These are phyloP conservation scores for Falcaria lacertinaria DNA, from an alignment of 2,888 invertebrate species.

Conservation along the genomic window DNA sequence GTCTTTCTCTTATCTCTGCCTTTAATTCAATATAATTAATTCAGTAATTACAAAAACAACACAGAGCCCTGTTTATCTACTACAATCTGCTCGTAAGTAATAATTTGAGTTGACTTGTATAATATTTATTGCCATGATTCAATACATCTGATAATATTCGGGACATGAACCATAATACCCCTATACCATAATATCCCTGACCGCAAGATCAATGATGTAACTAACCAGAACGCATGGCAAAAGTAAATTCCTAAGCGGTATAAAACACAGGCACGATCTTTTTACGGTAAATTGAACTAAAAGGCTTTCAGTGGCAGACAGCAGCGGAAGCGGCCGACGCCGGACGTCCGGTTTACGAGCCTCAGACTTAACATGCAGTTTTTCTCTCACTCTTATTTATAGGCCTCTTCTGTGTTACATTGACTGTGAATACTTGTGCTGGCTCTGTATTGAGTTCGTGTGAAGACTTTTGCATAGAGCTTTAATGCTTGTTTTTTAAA, in stretches of 20 bases:
- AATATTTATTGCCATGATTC: no score
- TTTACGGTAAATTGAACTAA: slow-evolving; percentile 75
- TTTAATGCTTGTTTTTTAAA: background rate
- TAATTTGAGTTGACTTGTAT: no score
- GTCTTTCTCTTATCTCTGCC: no score
- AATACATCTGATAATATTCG: no score
- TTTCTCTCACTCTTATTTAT: slow-evolving; percentile 45
- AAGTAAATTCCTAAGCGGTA: slow-evolving; percentile 50
- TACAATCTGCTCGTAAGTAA: no score
- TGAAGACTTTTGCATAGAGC: background rate
- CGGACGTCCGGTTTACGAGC: slow-evolving; percentile 59
- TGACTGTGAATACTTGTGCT: slow-evolving; percentile 20
- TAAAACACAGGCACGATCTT: slow-evolving; percentile 56
- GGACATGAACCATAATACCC: no score
- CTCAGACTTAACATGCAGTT: slow-evolving; percentile 51
- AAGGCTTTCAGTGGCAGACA: slow-evolving; percentile 67
- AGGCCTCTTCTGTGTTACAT: slow-evolving; percentile 27
- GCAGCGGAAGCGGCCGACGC: slow-evolving; percentile 60
- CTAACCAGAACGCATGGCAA: slow-evolving; percentile 27
- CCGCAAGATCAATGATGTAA: background rate
- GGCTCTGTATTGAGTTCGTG: background rate
- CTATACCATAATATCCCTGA: no score
- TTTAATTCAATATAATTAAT: no score
- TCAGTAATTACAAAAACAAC: no score
- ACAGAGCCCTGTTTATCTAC: no score